A percentile compares a stretch with the other conserved stretches of the same genome.
These are phyloP conservation scores for Miltochrista miniata DNA, from an alignment of 2,888 invertebrate species.

Conservation along the genomic window DNA sequence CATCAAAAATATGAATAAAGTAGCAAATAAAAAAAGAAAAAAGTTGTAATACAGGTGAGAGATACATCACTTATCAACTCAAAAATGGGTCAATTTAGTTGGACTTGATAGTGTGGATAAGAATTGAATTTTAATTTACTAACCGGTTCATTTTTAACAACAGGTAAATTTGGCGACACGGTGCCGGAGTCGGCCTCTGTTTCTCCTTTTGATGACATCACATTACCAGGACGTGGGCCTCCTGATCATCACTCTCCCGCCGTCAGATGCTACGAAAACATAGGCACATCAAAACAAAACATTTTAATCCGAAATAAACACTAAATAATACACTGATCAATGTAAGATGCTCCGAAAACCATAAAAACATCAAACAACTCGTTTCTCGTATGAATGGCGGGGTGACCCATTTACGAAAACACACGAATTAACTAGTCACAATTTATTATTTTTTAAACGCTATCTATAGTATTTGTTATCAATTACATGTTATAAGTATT, in stretches of 20 bases:
- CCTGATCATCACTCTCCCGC: constrained; percentile 81
- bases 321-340: constrained; percentile 34
- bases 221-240: constrained; percentile 75
- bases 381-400: constrained; percentile 78
- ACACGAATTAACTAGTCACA: constrained; percentile 77
- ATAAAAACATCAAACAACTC: constrained; percentile 63
- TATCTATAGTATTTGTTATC: constrained; percentile 53
- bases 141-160: constrained; percentile 79
- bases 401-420: constrained; percentile 83
- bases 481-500: constrained; percentile 41
- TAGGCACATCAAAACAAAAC: constrained; percentile 45
- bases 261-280: constrained; percentile 67
- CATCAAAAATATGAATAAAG: no score
- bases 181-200: constrained; percentile 83
- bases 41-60: neutral
- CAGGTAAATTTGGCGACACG: constrained; percentile 74
- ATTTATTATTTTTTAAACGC: constrained; percentile 63
- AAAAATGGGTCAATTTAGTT: no score
- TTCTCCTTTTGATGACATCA: constrained; percentile 84
- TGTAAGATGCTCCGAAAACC: constrained; percentile 37
- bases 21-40: no score
- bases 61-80: neutral
- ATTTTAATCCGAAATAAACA: constrained; percentile 26
- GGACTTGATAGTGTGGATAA: neutral
- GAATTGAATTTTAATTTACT: constrained; percentile 36